These are phyloP conservation scores for Mionectes olivaceus DNA, from an alignment of 2,797 vertebrate species.

Conservation along the genomic window DNA sequence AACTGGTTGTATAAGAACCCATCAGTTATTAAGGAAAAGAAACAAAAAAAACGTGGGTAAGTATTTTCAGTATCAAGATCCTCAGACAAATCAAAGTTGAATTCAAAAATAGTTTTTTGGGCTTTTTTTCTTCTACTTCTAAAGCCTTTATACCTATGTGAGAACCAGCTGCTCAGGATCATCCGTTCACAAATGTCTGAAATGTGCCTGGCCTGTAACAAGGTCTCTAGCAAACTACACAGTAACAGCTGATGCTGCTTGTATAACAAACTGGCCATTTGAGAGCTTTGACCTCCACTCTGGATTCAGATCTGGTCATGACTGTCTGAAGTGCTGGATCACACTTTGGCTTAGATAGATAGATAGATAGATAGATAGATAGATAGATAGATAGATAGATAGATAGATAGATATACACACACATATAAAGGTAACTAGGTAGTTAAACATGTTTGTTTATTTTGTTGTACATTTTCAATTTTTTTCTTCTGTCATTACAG, in stretches of 20 bases:
- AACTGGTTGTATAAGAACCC: neutral
- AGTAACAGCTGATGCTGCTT: neutral
- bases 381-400: no score
- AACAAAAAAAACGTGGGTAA: neutral
- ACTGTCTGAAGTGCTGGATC: neutral
- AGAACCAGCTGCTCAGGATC: neutral
- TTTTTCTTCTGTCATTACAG: neutral
- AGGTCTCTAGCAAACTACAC: neutral
- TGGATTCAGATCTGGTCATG: neutral
- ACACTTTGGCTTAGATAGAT: neutral
- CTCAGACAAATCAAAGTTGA: neutral
- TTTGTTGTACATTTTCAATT: neutral
- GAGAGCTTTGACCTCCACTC: neutral
- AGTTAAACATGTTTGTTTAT: neutral
- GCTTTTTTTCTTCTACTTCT: neutral
- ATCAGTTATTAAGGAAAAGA: neutral
- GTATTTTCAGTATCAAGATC: neutral
- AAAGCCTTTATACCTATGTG: neutral
- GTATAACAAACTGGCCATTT: neutral
- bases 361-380: no score
- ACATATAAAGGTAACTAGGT: rapidly evolving
- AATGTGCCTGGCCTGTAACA: neutral
- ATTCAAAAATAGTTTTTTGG: neutral
- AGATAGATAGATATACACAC: no score
- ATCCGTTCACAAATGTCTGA: neutral